Evolutionary conservation across 2,797 vertebrate genomes (phyloP).

Genomic region (Falco columbarius): DNA sequence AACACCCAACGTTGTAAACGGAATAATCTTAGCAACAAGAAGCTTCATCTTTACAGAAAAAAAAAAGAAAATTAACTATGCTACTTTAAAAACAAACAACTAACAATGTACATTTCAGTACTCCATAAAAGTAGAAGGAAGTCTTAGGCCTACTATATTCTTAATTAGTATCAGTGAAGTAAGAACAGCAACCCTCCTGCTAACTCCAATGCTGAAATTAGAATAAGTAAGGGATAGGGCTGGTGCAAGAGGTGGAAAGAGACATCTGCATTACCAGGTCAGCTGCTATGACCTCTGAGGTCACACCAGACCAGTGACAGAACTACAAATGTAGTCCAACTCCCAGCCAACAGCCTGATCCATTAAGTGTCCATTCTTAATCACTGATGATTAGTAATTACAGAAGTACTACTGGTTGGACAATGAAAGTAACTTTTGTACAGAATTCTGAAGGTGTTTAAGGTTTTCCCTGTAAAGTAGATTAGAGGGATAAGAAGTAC

Average conservation of each 20-base stretch:
- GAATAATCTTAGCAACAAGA: background rate
- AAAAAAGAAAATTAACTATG: background rate
- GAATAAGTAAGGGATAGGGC: background rate
- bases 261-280: background rate
- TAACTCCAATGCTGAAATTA: background rate
- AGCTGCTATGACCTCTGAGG: background rate
- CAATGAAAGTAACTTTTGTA: background rate
- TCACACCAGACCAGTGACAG: background rate
- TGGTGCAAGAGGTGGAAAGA: background rate
- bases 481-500: background rate
- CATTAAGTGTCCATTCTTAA: background rate
- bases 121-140: background rate
- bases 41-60: background rate
- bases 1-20: background rate
- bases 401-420: background rate
- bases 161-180: background rate
- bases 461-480: background rate
- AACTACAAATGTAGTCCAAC: background rate
- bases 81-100: background rate
- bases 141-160: background rate
- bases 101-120: background rate
- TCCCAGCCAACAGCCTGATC: background rate
- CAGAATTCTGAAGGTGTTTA: background rate
- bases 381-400: background rate
- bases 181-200: background rate